phyloP scores from a whole-genome alignment of 2,888 invertebrate genomes.

The Lepetodrilus schrolli region DNA sequence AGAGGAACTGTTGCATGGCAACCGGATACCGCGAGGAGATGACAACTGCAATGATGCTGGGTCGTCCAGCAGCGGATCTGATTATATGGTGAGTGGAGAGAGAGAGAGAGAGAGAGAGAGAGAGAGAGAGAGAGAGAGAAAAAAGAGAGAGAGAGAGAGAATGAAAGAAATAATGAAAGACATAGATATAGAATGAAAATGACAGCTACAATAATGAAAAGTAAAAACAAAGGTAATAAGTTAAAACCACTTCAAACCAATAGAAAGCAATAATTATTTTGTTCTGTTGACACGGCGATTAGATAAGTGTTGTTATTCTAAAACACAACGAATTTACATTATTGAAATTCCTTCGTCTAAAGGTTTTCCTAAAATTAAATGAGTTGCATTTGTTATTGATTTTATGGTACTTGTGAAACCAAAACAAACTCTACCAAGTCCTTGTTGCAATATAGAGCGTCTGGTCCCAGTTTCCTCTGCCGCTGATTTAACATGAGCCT shows the following conservation, averaged over 20 bases:
- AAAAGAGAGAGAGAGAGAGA: no score
- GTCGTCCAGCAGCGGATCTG: conserved; percentile 67
- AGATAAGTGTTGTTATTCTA: not conserved
- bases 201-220: not conserved
- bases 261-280: not conserved
- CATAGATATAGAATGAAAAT: not conserved
- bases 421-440: no score
- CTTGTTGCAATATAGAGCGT: no score
- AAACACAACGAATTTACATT: not conserved
- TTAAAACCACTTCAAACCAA: not conserved
- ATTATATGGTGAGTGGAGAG: conserved; percentile 70
- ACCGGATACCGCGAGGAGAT: conserved; percentile 53
- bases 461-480: not conserved
- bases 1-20: conserved; percentile 76
- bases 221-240: not conserved
- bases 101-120: no score
- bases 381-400: no score
- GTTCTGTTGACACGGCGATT: not conserved
- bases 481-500: not conserved
- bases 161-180: no score
- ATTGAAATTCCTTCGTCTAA: not conserved
- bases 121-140: no score
- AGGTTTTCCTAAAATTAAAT: conserved; percentile 3
- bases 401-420: no score
- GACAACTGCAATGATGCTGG: conserved; percentile 61